Conservation (phyloP, 2,113 vertebrate genomes). For the Cheilinus undulatus region DNA sequence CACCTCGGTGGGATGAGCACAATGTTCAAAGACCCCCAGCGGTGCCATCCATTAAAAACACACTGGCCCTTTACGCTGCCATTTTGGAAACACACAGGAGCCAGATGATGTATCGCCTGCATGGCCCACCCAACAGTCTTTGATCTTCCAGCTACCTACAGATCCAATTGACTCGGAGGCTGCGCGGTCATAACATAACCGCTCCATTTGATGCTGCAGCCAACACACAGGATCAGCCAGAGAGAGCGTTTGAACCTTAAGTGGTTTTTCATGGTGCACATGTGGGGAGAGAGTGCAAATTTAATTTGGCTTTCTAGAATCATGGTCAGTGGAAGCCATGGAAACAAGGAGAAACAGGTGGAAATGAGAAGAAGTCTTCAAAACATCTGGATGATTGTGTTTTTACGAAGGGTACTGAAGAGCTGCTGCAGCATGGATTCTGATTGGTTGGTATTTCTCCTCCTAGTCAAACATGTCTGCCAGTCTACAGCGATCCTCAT, state of each 20-base stretch:
- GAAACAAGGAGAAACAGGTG: too few species aligned
- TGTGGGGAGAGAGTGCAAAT: too few species aligned
- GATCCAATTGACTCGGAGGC: constrained; percentile 11
- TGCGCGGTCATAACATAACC: not conserved
- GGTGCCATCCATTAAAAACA: constrained; percentile 6
- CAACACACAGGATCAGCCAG: not conserved
- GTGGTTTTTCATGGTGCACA: too few species aligned
- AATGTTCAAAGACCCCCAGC: constrained; percentile 39
- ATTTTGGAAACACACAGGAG: constrained; percentile 28
- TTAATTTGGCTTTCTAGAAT: not conserved
- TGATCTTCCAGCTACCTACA: constrained; percentile 34
- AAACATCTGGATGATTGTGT: too few species aligned
- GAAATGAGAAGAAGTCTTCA: not conserved
- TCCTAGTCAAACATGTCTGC: too few species aligned
- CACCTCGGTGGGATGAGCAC: not conserved
- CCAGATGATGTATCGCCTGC: constrained; percentile 13
- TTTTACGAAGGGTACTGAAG: too few species aligned
- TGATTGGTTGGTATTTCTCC: too few species aligned
- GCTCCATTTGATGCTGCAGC: not conserved
- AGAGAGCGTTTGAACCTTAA: too few species aligned
- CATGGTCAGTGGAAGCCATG: too few species aligned
- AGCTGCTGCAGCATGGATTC: too few species aligned
- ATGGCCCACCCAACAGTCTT: constrained; percentile 15
- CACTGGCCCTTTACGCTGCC: not conserved
- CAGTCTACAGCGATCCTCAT: too few species aligned